Conservation (phyloP, 2,113 vertebrate species). For the Amphiprion percula region DNA sequence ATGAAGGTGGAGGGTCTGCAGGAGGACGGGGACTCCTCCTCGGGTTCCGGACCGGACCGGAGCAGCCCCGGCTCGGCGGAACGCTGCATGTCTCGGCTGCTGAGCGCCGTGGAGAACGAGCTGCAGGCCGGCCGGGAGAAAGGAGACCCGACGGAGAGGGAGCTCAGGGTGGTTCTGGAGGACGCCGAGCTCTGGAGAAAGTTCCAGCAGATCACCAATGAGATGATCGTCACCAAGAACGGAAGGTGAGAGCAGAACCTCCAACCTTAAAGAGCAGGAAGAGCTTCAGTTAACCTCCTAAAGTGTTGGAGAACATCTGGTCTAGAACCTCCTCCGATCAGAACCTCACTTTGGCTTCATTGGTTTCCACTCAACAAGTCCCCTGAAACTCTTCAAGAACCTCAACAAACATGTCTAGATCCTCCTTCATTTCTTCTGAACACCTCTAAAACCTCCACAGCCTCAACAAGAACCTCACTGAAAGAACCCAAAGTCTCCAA, state of each 20-base stretch:
- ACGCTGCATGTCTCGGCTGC: conserved; percentile 88
- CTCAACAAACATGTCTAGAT: too few species aligned
- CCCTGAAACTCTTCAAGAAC: too few species aligned
- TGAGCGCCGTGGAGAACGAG: conserved; percentile 92
- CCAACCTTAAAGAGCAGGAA: neutral
- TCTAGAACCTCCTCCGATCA: too few species aligned
- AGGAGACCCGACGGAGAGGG: conserved; percentile 94
- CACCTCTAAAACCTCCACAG: too few species aligned
- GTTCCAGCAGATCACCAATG: conserved; percentile 95
- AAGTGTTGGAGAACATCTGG: too few species aligned
- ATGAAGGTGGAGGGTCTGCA: conserved; percentile 83
- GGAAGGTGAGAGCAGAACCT: conserved; percentile 84
- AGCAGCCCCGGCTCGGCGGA: conserved; percentile 54
- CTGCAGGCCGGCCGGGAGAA: conserved; percentile 92
- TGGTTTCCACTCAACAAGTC: too few species aligned
- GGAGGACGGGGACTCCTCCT: conserved; percentile 41
- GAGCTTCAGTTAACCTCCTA: too few species aligned
- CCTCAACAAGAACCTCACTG: too few species aligned
- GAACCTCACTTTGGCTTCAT: too few species aligned
- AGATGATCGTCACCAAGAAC: conserved; percentile 99
- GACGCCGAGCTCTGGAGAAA: conserved; percentile 93
- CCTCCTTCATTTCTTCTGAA: too few species aligned
- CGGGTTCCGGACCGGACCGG: conserved; percentile 25
- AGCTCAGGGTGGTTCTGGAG: conserved; percentile 92
- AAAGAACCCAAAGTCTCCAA: too few species aligned